Base-by-base conservation (phyloP, 2,797 vertebrate species). In the Gobio occitaniae region DNA sequence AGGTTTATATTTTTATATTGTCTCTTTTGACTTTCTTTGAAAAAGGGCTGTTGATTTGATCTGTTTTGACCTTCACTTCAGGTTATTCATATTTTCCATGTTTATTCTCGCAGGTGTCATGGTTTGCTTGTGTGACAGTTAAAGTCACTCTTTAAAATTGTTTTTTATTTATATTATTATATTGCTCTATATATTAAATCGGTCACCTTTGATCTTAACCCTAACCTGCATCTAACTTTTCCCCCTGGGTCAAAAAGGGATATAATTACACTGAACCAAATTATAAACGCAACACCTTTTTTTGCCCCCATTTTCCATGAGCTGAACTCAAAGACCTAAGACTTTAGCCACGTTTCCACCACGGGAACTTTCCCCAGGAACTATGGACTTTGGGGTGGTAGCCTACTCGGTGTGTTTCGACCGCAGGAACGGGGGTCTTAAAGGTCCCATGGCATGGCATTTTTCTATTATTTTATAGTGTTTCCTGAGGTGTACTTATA, bases 1-100 rank as follows among this genome's bases (percentile, higher is more conserved):
- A 95, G 94, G 92, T 95, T 90, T 95, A 95, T 96, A 95, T 96
- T 96, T 96, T 94, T 95, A 93, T 93, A 91, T 47, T 7, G 76
- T 66, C 91, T 75, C 85, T 89, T 3, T 61, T 47, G 71, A 65
- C 47, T 88, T 41, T 13, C 87, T 71, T 79, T 38, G n/a, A 36
- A 86, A 69, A 61, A 75, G 36, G 11, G 21, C 15, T 65, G 44
- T 68, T 54, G 36, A 21, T 8, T 12, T 21, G 1, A 66, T 54
- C 21, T 44, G 61, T 78, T 79, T 66, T 61, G 11, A 65, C 77
- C 25, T 50, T 3, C 15, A 17, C 47, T n/a, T 56, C 6, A 13
- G 17, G 50, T 44, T 6, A 44, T 16, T 77, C 7, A 44, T 44
- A n/a, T 78, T 47, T 44, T 21, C 38, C 41, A 69, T 59, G 9